Base-by-base conservation (phyloP, 2,113 vertebrate genomes). In the Ovibos moschatus region DNA sequence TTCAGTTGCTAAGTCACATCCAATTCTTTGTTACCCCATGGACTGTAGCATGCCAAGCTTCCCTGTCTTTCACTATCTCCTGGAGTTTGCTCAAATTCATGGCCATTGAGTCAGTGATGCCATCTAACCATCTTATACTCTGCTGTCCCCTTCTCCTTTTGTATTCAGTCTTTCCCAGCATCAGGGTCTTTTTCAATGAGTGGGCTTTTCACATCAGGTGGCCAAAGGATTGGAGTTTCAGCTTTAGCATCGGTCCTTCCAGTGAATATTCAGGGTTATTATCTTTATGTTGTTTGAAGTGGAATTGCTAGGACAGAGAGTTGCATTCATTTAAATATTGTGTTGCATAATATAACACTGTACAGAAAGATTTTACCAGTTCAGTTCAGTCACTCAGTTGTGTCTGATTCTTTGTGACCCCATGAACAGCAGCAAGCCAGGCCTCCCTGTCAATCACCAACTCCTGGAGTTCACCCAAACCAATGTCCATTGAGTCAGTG, bases 281-380 rank as follows among this genome's bases (percentile, higher is more conserved):
- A 53, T 78, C 15, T 87, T 84, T 96, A 36, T 55, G 71, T 81
- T 93, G 83, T 62, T 78, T 89, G 25, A 95, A 78, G 28, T 71
- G 33, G 21, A 94, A 53, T 94, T 50, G 6, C 51, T 57, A 25
- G n/a, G 15, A 53, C 82, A 81, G 17, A 67, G 50, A 81, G 14
- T 95, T 45, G 11, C 1, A 58, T 60, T 96, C 14, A 87, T 79
- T 93, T 79, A 92, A 87, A 78, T 87, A 84, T 94, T 84, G 27
- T 84, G 30, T 16, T 74, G 5, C 12, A 67, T 30, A 57, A 4
- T 83, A 1, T 60, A 64, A 95, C 90, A 86, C 16, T 92, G 2
- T 50, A 8, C 28, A 30, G 47, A 74, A 76, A 86, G 11, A 62
- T 30, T 91, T 93, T 81, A 50, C 30, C 28, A 91, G 14, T 62